These are phyloP conservation scores for Abramis brama DNA, from an alignment of 2,113 vertebrate species.

Conservation along the genomic window DNA sequence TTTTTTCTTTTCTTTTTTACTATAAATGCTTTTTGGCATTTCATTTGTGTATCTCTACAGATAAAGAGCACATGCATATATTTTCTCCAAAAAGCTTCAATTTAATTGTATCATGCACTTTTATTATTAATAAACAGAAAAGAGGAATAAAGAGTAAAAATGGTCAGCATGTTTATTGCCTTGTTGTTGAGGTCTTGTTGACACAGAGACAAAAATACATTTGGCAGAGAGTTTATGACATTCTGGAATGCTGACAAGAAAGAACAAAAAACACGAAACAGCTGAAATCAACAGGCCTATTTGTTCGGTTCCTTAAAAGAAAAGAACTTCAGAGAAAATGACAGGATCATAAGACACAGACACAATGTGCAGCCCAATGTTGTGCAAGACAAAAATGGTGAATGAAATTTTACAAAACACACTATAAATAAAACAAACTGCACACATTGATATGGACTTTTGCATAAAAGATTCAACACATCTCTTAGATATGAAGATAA, in stretches of 20 bases:
- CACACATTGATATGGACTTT: conserved; percentile 8
- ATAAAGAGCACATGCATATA: not conserved
- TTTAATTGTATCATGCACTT: not conserved
- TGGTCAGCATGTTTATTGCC: conserved; percentile 18
- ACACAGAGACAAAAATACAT: conserved; percentile 28
- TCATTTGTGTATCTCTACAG: not conserved
- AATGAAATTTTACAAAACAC: conserved; percentile 45
- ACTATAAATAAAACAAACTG: not conserved
- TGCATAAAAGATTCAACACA: conserved; percentile 6
- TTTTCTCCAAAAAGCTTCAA: not conserved
- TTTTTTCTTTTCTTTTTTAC: too few relatives aligned
- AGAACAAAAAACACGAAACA: not conserved
- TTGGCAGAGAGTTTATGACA: conserved; percentile 22
- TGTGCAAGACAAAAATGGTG: conserved; percentile 13
- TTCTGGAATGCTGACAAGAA: not conserved
- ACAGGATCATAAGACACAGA: not conserved
- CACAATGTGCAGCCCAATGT: not conserved
- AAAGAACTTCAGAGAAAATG: not conserved
- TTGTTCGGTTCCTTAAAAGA: conserved; percentile 14
- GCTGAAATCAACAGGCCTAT: conserved; percentile 1
- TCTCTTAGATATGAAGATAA: not conserved
- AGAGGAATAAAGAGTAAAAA: conserved; percentile 20
- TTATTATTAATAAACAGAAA: not conserved
- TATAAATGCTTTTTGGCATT: too few relatives aligned
- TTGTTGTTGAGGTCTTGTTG: not conserved